A percentile compares a stretch with the other conserved stretches of the same genome.
Conservation (phyloP, 2,888 invertebrate species). For the Lapara coniferarum region DNA sequence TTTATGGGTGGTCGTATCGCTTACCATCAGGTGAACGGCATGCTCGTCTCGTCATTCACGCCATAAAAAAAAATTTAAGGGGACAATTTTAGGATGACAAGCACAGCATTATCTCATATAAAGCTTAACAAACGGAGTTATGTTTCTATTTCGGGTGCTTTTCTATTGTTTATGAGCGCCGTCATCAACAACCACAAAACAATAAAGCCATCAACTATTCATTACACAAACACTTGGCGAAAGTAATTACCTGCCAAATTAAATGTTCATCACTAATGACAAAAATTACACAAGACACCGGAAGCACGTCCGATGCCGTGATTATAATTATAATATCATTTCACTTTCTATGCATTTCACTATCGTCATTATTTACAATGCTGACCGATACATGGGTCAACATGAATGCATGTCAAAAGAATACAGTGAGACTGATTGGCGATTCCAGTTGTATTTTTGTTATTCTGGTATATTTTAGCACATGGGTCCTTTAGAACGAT, state of each 20-base stretch:
- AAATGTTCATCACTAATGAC: slow-evolving; percentile 2
- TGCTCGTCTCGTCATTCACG: no score
- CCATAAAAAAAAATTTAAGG: no score
- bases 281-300: slow-evolving; percentile 5
- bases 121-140: no score
- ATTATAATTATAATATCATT: slow-evolving; percentile 14
- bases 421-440: no score
- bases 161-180: neutral
- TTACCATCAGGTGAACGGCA: no score
- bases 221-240: neutral
- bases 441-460: no score
- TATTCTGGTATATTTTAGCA: no score
- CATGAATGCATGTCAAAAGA: neutral
- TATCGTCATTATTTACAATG: slow-evolving; percentile 6
- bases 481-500: no score
- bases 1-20: no score
- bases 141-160: no score
- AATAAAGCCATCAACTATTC: neutral
- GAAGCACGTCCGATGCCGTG: slow-evolving; percentile 4
- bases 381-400: neutral
- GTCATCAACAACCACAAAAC: neutral
- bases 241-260: slow-evolving; percentile 5
- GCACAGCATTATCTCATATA: no score
- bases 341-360: slow-evolving; percentile 23
- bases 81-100: no score